These are phyloP conservation scores for Unio pictorum DNA, from an alignment of 2,888 invertebrate species.

Conservation along the genomic window DNA sequence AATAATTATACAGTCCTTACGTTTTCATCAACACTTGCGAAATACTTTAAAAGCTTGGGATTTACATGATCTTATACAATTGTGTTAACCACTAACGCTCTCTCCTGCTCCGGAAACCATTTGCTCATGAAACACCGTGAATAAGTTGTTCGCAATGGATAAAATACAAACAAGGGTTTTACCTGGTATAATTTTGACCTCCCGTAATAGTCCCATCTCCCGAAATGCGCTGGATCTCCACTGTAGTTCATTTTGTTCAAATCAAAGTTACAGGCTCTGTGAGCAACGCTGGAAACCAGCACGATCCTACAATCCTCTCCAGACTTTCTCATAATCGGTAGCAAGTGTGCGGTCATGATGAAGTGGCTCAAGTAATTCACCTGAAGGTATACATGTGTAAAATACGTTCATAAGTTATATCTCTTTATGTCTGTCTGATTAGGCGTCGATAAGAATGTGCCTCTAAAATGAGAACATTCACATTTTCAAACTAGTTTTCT, in stretches of 20 bases:
- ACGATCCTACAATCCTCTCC: constrained; percentile 48
- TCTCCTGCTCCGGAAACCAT: too few relatives aligned
- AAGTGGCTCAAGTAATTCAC: constrained; percentile 53
- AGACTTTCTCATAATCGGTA: constrained; percentile 39
- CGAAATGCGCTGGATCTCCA: constrained; percentile 16
- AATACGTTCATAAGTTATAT: too few relatives aligned
- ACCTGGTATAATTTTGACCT: constrained; percentile 49
- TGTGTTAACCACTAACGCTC: too few relatives aligned
- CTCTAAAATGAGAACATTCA: too few relatives aligned
- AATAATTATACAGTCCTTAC: too few relatives aligned
- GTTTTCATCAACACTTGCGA: too few relatives aligned
- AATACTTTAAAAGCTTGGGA: too few relatives aligned
- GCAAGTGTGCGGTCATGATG: constrained; percentile 38
- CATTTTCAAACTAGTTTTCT: too few relatives aligned
- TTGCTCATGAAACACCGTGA: too few relatives aligned
- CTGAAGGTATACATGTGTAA: constrained; percentile 10
- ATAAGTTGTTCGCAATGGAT: not conserved
- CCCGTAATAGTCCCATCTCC: constrained; percentile 29
- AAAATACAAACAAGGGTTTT: not conserved
- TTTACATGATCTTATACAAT: too few relatives aligned
- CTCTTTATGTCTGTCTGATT: too few relatives aligned
- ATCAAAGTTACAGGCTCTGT: constrained; percentile 27
- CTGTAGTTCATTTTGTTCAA: constrained; percentile 34
- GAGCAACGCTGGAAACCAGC: constrained; percentile 38
- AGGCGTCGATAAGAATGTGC: too few relatives aligned